Evolutionary conservation across 2,797 vertebrate species (phyloP).

Genomic region (Artibeus jamaicensis): DNA sequence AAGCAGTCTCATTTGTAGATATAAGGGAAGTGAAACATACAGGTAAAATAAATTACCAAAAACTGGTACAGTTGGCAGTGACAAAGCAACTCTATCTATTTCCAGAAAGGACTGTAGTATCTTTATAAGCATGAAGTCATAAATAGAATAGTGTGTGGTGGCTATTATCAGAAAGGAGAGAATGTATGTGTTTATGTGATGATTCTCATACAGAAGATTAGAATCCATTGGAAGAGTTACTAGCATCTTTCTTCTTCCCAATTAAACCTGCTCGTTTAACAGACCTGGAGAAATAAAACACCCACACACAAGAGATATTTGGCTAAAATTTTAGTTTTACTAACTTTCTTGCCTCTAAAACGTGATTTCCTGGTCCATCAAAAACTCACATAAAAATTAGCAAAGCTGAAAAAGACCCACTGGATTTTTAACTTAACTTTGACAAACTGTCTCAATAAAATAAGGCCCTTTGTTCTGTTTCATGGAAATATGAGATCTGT

Average conservation of each 20-base stretch:
- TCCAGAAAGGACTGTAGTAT: neutral
- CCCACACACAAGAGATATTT: neutral
- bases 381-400: neutral
- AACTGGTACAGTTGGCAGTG: neutral
- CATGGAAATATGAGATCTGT: neutral
- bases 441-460: neutral
- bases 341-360: neutral
- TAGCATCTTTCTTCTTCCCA: neutral
- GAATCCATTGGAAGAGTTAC: neutral
- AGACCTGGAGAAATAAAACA: neutral
- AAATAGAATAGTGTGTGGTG: rapidly evolving
- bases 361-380: neutral
- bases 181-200: neutral
- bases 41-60: neutral
- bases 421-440: neutral
- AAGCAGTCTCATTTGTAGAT: neutral
- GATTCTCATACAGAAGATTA: neutral
- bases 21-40: neutral
- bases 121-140: neutral
- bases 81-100: neutral
- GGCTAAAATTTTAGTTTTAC: neutral
- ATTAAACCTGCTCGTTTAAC: neutral
- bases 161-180: neutral
- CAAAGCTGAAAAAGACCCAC: neutral
- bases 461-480: neutral